Base-by-base conservation (phyloP, 2,797 vertebrate species). In the Malurus splendens region DNA sequence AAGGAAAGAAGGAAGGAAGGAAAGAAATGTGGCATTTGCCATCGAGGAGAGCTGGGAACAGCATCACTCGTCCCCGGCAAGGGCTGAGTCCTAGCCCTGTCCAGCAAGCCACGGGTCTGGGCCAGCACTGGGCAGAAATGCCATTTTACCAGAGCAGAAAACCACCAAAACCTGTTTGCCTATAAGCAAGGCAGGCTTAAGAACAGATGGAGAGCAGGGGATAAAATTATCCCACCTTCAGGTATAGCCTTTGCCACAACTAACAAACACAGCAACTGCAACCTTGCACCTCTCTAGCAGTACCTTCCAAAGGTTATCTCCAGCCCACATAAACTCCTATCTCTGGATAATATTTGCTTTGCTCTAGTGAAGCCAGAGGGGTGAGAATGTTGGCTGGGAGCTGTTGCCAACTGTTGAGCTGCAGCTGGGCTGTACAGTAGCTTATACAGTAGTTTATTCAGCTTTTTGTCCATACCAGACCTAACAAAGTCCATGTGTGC, bases 21-120 rank as follows among this genome's bases (percentile, higher is more conserved):
- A 92, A 76, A 79, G 87, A 88, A 75, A 90, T 0, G n/a, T 82
- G 93, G 77, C 88, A n/a, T 81, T 89, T 94, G 90, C 88, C 92
- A 87, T 14, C 5, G 9, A 70, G 64, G 68, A 95, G 89, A 82
- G 93, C 93, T 93, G 76, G 85, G 77, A 94, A 18, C 51, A 56
- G 67, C 90, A 66, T 52, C 82, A 6, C 80, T 55, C 0, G 0
- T 17, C 73, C 75, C 64, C 36, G 85, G 89, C 88, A 33, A 85
- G 79, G 84, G 66, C 59, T 83, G 7, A 74, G 59, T 55, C 82
- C 73, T 10, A 61, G 60, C 78, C 62, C 89, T 61, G 86, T 15
- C 87, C 78, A 95, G 90, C 65, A 83, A 64, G 73, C 39, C 17
- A 11, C 57, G 8, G 55, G 55, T n/a, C 51, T 20, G 22, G 67